Base-by-base conservation (phyloP, 2,113 vertebrate genomes). In the Phocoena sinus region DNA sequence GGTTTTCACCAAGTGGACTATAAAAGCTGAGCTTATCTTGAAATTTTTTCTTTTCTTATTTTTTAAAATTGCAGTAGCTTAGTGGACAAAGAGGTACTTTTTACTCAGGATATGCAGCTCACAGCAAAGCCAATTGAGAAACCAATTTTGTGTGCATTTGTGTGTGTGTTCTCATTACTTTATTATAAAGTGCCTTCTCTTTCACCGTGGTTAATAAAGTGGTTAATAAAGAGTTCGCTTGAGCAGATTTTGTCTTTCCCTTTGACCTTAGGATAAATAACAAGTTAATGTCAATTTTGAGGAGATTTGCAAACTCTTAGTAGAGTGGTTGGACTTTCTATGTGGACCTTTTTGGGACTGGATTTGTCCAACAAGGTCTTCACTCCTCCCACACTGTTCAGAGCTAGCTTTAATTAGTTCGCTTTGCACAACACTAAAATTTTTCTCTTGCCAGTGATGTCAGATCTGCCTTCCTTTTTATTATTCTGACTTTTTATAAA, bases 401-500 rank as follows among this genome's bases (percentile, higher is more conserved):
- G 93, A 98, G 58, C 81, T 94, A 26, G 94, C 91, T 95, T 74
- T 84, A 93, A 97, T 97, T 92, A 89, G 65, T 97, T 98, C 76
- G 67, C 94, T 96, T 62, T 97, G 96, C 95, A 98, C 95, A 90
- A 65, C 88, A 95, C 67, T 60, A 89, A 79, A 95, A 82, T 23
- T 36, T 96, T 94, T 89, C 96, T 82, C 93, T 96, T 97, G 97
- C 81, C 68, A 81, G 36, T 97, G 97, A 96, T 97, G 96, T 98
- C 97, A 98, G 77, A 8, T 88, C 95, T 92, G 93, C 96, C 89
- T 80, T 74, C 87, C 96, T 96, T 93, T 92, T 79, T 79, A 79
- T 97, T 96, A 88, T 96, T 94, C 82, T 97, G 96, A 68, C 98
- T 98, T 98, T 63, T 96, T 98, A 97, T 92, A 98, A 98, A 98